Conservation (phyloP, 2,888 invertebrate species). For the Lasioglossum calceatum region DNA sequence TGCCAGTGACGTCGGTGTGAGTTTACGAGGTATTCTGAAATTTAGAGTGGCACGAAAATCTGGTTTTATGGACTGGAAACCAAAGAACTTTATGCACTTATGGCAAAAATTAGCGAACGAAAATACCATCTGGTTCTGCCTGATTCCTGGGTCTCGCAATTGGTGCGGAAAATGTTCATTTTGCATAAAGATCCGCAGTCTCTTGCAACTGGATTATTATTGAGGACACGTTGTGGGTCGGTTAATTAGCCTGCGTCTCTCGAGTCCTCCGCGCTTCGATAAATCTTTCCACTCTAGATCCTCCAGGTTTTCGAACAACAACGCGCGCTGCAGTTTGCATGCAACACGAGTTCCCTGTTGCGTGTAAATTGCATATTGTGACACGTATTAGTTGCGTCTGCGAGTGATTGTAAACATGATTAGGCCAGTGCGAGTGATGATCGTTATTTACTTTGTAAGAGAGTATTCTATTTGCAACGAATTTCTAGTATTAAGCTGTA, state of each 20-base stretch:
- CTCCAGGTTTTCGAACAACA: not conserved
- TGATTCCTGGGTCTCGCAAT: too few species aligned
- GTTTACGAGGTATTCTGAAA: not conserved
- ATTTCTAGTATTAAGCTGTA: constrained; percentile 52
- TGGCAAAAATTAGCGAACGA: too few species aligned
- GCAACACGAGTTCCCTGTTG: not conserved
- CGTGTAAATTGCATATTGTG: constrained; percentile 22
- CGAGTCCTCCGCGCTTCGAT: not conserved
- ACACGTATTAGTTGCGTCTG: not conserved
- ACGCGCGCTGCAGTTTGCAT: not conserved
- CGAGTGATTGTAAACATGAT: constrained; percentile 60
- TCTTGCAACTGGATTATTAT: not conserved
- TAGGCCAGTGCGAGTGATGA: constrained; percentile 59
- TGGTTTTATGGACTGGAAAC: too few species aligned
- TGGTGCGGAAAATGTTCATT: too few species aligned
- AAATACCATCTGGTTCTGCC: too few species aligned
- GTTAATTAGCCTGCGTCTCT: not conserved
- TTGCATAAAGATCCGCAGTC: too few species aligned
- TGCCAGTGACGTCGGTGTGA: not conserved
- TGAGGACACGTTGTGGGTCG: not conserved
- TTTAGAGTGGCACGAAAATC: too few species aligned
- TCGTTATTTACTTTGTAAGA: constrained; percentile 83
- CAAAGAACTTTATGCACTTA: too few species aligned
- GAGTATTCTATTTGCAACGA: constrained; percentile 76
- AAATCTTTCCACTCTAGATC: not conserved